Percentiles rank a stretch among this genome's conserved stretches.
These are phyloP conservation scores for Drosophila trapezifrons DNA, from an alignment of 1,140 invertebrate species.

Conservation along the genomic window DNA sequence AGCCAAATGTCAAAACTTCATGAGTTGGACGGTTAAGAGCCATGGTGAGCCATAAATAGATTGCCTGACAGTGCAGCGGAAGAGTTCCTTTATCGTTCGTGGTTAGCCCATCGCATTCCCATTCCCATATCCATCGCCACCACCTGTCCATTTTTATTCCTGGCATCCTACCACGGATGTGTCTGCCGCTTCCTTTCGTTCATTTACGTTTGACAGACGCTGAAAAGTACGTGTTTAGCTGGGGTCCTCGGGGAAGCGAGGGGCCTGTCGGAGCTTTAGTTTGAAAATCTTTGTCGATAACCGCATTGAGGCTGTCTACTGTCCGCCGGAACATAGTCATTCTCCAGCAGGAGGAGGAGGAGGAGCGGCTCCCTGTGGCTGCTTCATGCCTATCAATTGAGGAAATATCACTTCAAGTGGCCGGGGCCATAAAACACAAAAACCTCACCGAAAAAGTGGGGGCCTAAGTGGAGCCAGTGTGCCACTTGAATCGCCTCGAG, in stretches of 20 bases:
- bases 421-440: constrained; percentile 66
- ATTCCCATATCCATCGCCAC: constrained; percentile 3
- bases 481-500: constrained; percentile 67
- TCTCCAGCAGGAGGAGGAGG: background rate
- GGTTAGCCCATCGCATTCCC: constrained; percentile 9
- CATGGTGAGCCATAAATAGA: constrained; percentile 46
- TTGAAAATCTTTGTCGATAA: constrained; percentile 67
- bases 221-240: constrained; percentile 71
- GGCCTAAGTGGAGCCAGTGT: constrained; percentile 34
- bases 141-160: constrained; percentile 26
- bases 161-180: constrained; percentile 18
- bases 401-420: constrained; percentile 74
- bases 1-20: constrained; percentile 34
- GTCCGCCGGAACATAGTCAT: constrained; percentile 28
- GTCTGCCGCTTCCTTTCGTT: constrained; percentile 11
- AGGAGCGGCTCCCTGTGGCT: constrained; percentile 12
- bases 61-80: constrained; percentile 33
- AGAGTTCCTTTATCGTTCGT: constrained; percentile 19
- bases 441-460: constrained; percentile 29
- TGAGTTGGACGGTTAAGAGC: background rate
- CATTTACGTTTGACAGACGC: constrained; percentile 64
- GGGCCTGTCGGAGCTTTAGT: constrained; percentile 18
- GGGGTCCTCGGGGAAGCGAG: constrained; percentile 14
- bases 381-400: constrained; percentile 57
- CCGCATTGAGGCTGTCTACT: constrained; percentile 35